A percentile compares a stretch with the other conserved stretches of the same genome.
These are phyloP conservation scores for Oeneis ivallda DNA, from an alignment of 2,888 invertebrate genomes.

Conservation along the genomic window DNA sequence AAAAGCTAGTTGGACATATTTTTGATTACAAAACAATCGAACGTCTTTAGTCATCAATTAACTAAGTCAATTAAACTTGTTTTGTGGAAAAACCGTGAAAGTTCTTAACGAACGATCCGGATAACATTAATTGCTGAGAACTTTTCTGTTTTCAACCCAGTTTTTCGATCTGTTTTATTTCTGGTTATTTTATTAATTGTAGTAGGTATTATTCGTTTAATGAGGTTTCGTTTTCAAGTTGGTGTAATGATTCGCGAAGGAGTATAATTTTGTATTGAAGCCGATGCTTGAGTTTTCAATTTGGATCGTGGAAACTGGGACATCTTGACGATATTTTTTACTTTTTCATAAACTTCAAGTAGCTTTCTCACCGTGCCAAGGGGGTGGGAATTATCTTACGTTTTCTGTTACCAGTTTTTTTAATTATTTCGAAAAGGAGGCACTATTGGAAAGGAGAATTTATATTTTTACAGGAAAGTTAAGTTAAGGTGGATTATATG, in stretches of 20 bases:
- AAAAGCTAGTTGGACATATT: no score
- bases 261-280: not conserved
- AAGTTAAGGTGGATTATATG: no score
- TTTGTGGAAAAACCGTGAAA: no score
- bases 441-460: no score
- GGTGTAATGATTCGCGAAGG: not conserved
- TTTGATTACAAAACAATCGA: no score
- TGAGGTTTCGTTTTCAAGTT: slow-evolving; percentile 14
- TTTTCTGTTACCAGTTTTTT: not conserved
- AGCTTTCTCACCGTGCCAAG: not conserved
- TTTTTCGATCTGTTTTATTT: not conserved
- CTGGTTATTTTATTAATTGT: not conserved
- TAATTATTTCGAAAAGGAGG: not conserved
- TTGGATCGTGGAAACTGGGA: slow-evolving; percentile 2
- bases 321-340: slow-evolving; percentile 4
- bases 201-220: not conserved
- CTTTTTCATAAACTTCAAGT: not conserved
- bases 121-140: slow-evolving; percentile 3
- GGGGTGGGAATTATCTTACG: not conserved
- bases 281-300: slow-evolving; percentile 3
- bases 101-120: not conserved
- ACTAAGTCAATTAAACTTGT: no score
- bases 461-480: no score
- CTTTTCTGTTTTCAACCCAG: slow-evolving; percentile 9
- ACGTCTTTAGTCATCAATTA: no score